Evolutionary conservation across 2,888 invertebrate genomes (phyloP), one percentile per base, ranked within the genome.

Genomic region (Stenoptilia bipunctidactyla): DNA sequence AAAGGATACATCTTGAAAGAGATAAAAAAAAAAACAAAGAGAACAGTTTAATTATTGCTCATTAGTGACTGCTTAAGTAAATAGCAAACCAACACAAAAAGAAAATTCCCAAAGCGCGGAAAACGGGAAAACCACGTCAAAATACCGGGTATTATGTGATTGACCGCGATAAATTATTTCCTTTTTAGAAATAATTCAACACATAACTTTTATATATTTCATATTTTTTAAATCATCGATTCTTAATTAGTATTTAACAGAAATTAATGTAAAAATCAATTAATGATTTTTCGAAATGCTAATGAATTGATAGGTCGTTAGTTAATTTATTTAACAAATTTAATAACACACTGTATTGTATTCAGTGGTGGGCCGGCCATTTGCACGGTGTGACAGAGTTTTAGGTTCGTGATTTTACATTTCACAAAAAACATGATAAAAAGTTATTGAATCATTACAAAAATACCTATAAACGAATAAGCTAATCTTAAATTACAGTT

Each of bases 331-430:
- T 61, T 54, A 25, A 56, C 46, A 47, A 52, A 57, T 58, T 40
- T 61, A 75, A 72, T 65, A 63, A 63, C 56, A 53, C 55, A 58
- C 64, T 77, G 65, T 73, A 63, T 87, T 87, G 86, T 74, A 76
- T 80, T 79, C 74, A 85, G 88, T 88, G 88, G 88, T 88, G 85
- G 85, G 87, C 88, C 89, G 86, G 88, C 89, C 89, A 89, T 89
- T 88, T 87, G 86, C 85, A 85, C 84, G 86, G 87, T 85, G 86
- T 82, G 87, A 88, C 88, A 87, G 87, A 86, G 86, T 85, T 83
- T 69, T 82, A 83, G 85, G 85, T 85, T 73, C 69, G 85, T 85
- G 77, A 34, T 34, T 72, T 66, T 77, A 76, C 69, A 69, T 70
- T 68, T 63, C 12, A 10, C 3, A 8, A 10, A 30, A 30, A 30